Percentiles rank a stretch among this genome's conserved stretches.
These are phyloP conservation scores for Athrips mouffetella DNA, from an alignment of 2,888 invertebrate species.

Conservation along the genomic window DNA sequence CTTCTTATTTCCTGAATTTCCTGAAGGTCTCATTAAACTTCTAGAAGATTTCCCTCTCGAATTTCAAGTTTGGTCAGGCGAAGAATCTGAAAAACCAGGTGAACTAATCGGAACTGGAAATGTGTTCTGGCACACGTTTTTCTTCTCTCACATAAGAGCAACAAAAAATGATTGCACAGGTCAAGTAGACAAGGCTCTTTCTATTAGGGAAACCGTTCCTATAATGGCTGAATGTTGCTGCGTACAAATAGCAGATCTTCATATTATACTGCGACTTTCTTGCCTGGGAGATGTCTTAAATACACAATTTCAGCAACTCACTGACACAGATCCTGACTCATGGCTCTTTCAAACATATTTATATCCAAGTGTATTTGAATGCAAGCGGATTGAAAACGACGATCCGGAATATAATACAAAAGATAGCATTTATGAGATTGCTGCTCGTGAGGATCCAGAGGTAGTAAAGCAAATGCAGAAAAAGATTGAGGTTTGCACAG, in stretches of 20 bases:
- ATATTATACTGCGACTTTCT: constrained; percentile 66
- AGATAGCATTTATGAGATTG: constrained; percentile 68
- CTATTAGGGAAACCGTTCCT: constrained; percentile 21
- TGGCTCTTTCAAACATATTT: constrained; percentile 67
- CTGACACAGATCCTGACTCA: constrained; percentile 55
- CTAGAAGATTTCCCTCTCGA: constrained; percentile 70
- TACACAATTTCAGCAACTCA: constrained; percentile 63
- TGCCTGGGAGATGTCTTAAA: constrained; percentile 69
- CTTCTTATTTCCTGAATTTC: constrained; percentile 68
- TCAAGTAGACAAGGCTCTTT: not conserved
- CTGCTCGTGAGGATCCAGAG: constrained; percentile 65
- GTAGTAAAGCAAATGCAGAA: constrained; percentile 40
- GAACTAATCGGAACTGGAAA: constrained; percentile 28
- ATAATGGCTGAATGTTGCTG: constrained; percentile 58
- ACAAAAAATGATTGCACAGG: not conserved
- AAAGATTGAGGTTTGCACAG: constrained; percentile 63
- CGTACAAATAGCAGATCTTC: constrained; percentile 58
- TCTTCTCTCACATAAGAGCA: constrained; percentile 23
- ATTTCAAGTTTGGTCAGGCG: constrained; percentile 69
- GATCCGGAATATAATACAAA: constrained; percentile 61
- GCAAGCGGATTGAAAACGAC: constrained; percentile 58
- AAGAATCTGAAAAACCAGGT: not conserved
- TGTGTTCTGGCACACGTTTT: constrained; percentile 38
- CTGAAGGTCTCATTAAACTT: constrained; percentile 63
- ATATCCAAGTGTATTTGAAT: constrained; percentile 66